Base-by-base conservation (phyloP, 1,140 invertebrate species). In the Caerostris darwini region DNA sequence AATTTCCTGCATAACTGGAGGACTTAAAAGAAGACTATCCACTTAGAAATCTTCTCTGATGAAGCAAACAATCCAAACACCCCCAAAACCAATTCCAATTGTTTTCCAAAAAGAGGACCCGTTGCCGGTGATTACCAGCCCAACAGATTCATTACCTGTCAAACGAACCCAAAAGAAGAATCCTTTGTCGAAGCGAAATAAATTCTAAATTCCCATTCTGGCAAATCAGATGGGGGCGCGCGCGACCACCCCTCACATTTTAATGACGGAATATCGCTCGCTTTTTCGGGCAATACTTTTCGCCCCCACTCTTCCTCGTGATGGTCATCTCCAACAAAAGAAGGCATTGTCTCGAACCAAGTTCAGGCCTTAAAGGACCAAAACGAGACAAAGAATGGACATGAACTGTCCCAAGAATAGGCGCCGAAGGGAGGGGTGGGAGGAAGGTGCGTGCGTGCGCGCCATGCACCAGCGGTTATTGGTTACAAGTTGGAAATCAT, bases 381-480 rank as follows among this genome's bases (percentile, higher is more conserved):
- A 67, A 67, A 67, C 7, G 61, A 5, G 14, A 17, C 3, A 6
- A 67, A 67, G 61, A 67, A 4, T 3, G 71, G 5, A 19, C 19
- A 81, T 81, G 71, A 53, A 10, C 12, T 50, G 19, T 64, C 50
- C 82, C 57, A 56, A 85, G 82, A 85, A 85, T 85, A 58, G 82
- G 50, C 53, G 57, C 17, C n/a, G 56, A 85, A 56, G 56, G 12
- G 7, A 58, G 2, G 2, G 34, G 71, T 34, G 71, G 34, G 71
- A 12, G 71, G 19, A 50, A 34, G 50, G 10, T 12, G 14, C 53
- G 56, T 85, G 34, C 14, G 59, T 77, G 67, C 7, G 88, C 88
- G 64, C 64, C 71, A 90, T 67, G 88, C 88, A 90, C 59, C 64
- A 77, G 64, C 88, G 67, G 88, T 90, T 90, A 90, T 90, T 90